phyloP scores from a whole-genome alignment of 2,888 invertebrate genomes.

The Phoenoteleia sp. region DNA sequence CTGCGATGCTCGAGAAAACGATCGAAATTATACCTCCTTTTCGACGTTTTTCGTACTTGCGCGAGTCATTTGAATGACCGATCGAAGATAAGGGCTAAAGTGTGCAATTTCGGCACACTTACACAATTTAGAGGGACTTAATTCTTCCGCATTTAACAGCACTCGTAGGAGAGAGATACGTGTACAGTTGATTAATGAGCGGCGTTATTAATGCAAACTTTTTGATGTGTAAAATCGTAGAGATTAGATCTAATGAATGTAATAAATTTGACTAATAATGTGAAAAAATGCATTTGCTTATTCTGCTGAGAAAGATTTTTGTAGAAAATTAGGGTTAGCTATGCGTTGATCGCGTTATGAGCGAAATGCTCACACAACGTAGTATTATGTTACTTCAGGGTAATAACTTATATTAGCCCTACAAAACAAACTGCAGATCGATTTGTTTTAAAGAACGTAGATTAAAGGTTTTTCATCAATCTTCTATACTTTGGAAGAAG shows the following conservation, averaged over 20 bases:
- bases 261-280: slow-evolving; percentile 69
- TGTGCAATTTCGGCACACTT: slow-evolving; percentile 40
- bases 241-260: slow-evolving; percentile 63
- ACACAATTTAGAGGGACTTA: not conserved
- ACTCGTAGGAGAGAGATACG: slow-evolving; percentile 24
- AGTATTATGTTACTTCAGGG: too few species aligned
- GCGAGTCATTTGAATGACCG: slow-evolving; percentile 70
- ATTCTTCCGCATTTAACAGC: slow-evolving; percentile 46
- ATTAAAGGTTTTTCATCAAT: too few species aligned
- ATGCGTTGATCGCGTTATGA: too few species aligned
- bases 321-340: too few species aligned
- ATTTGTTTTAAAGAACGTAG: too few species aligned
- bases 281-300: slow-evolving; percentile 50
- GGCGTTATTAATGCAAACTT: slow-evolving; percentile 68
- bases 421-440: too few species aligned
- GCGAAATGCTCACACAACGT: too few species aligned
- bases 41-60: slow-evolving; percentile 72
- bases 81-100: slow-evolving; percentile 29
- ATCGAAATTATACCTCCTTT: slow-evolving; percentile 71
- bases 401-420: too few species aligned
- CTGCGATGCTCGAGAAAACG: slow-evolving; percentile 69
- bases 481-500: too few species aligned
- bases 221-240: slow-evolving; percentile 64
- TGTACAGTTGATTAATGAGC: slow-evolving; percentile 57
- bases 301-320: too few species aligned